Conservation (phyloP, 2,113 vertebrate species). For the Onychorhynchus coronatus region DNA sequence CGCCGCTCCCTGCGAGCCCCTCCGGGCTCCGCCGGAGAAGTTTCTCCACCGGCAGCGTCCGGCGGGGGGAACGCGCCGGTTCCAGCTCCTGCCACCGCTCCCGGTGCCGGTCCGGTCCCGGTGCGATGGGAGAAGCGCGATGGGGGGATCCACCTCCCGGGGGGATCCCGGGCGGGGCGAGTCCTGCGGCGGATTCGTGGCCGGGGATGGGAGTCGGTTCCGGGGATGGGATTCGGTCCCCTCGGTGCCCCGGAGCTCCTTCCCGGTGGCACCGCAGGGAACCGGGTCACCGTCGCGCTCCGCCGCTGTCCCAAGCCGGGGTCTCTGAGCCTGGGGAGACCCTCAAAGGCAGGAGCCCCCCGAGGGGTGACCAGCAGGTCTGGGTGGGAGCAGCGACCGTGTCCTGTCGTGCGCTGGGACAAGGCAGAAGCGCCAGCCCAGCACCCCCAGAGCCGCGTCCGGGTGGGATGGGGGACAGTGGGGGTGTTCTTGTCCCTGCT, state of each 20-base stretch:
- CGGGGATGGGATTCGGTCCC: fast-evolving
- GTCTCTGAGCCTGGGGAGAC: background rate
- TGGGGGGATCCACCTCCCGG: background rate
- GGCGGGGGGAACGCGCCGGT: background rate
- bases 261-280: background rate
- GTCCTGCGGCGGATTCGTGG: fast-evolving
- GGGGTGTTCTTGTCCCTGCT: background rate
- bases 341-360: background rate
- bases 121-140: background rate
- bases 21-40: background rate
- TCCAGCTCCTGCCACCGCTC: background rate
- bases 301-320: background rate
- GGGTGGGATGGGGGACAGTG: background rate
- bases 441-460: background rate
- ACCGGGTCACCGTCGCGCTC: background rate
- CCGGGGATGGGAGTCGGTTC: fast-evolving
- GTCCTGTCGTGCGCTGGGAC: fast-evolving
- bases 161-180: background rate
- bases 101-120: background rate
- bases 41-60: background rate
- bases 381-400: background rate
- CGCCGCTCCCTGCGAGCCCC: background rate
- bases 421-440: background rate
- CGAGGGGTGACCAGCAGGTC: background rate
- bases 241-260: background rate